These are phyloP conservation scores for Argya squamiceps DNA, from an alignment of 2,797 vertebrate species.

Conservation along the genomic window DNA sequence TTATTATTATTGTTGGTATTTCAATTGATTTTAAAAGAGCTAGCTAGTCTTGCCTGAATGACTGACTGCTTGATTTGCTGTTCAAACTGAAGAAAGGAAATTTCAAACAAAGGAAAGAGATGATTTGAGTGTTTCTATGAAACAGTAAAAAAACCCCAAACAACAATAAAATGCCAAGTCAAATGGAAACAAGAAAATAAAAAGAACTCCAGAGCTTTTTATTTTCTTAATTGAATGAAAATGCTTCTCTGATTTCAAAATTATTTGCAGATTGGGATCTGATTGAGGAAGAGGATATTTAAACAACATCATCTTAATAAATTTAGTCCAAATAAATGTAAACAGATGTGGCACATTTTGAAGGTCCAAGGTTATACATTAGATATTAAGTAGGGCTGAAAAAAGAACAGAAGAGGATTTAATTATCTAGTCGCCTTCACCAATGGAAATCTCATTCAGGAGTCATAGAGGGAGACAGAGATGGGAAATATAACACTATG, in stretches of 20 bases:
- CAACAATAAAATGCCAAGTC: neutral
- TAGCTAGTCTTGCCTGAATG: neutral
- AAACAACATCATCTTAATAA: neutral
- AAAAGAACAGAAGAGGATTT: neutral
- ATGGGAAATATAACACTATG: neutral
- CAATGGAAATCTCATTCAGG: neutral
- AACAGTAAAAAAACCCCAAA: neutral
- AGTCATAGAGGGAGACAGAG: neutral
- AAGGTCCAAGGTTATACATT: neutral
- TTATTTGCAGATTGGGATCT: neutral
- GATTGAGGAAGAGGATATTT: neutral
- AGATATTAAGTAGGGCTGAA: neutral
- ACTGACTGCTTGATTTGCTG: constrained; percentile 20
- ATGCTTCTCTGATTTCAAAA: neutral
- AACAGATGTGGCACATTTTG: neutral
- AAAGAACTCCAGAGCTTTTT: neutral
- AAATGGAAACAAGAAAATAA: neutral
- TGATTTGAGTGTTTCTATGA: neutral
- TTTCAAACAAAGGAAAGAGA: neutral
- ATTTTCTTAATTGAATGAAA: neutral
- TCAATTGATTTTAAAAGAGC: neutral
- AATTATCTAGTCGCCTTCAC: neutral
- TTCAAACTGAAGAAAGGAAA: neutral
- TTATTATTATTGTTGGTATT: constrained; percentile 35
- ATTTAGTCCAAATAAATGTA: neutral